Evolutionary conservation across 1,140 invertebrate species (phyloP), one percentile per base, ranked within the genome.

Genomic region (Ectropis grisescens): DNA sequence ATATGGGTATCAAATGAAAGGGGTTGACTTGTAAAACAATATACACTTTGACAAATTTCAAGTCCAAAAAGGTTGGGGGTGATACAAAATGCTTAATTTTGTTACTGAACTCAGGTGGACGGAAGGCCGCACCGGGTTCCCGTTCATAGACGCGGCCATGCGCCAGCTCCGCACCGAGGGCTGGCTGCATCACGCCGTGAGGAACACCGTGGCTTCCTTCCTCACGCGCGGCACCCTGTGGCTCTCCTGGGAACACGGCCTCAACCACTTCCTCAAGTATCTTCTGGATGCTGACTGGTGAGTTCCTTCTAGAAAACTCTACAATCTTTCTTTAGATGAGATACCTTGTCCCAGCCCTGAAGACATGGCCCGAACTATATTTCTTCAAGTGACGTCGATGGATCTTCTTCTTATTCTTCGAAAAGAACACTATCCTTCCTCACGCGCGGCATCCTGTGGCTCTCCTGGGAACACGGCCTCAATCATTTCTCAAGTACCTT

Each of bases 141-240:
- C 91, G 1, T 89, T 91, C 65, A 89, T 92, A 44, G 91, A 92
- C 80, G 89, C 88, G 1, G 87, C 87, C 1, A 91, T 91, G 89
- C 82, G 88, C 9, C 90, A 91, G 57, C 71, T 91, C 11, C 59
- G 67, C 13, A 54, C 66, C 8, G 88, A 90, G 65, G 89, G 88
- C 3, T 92, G 90, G 90, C 81, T 91, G 13, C 90, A 92, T 61
- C 90, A 92, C 56, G 86, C 86, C 1, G 85, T 86, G 7, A 76
- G 90, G 15, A 91, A 91, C 72, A 87, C 89, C 1, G 88, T 90
- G 2, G 88, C 90, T 9, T 89, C 87, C 0, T 92, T 91, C 65
- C 74, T 92, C 1, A 92, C 90, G 1, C 78, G 90, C 12, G 90
- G 90, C 11, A 88, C 89, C 8, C 81, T 92, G 11, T 92, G 90